Percentiles rank a stretch among this genome's conserved stretches.
Conservation (phyloP, 64 coral and sea anemone genomes). For the Pocillopora damicornis region DNA sequence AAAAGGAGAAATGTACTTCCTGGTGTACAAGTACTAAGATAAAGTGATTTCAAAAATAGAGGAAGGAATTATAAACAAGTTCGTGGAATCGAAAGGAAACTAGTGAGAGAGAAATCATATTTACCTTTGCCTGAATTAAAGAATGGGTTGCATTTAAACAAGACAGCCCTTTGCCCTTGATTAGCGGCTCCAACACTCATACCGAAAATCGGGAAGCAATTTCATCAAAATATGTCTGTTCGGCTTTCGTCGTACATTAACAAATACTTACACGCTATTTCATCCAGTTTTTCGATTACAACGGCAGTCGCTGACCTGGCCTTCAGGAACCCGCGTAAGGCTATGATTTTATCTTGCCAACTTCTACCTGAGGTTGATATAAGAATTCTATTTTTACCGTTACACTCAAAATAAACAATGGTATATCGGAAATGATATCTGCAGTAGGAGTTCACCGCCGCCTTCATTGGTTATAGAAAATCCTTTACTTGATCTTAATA, state of each 20-base stretch:
- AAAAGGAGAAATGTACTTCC: neutral
- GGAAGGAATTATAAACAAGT: no score
- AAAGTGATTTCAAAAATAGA: no score
- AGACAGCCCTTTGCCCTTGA: no score
- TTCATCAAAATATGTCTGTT: no score
- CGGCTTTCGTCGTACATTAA: no score
- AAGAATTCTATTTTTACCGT: neutral
- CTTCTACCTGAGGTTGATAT: conserved; percentile 43
- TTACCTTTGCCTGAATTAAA: no score
- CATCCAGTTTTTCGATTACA: conserved; percentile 74
- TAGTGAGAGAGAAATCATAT: no score
- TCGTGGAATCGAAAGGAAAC: no score
- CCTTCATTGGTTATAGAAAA: neutral
- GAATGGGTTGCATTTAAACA: no score
- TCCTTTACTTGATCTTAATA: neutral
- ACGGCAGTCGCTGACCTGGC: conserved; percentile 58
- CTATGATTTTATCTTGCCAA: conserved; percentile 73
- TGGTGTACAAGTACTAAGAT: neutral
- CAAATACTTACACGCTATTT: conserved; percentile 72
- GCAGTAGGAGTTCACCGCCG: neutral
- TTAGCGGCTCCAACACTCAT: no score
- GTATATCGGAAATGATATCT: neutral
- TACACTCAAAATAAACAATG: neutral
- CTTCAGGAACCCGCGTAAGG: conserved; percentile 36
- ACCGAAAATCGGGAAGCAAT: no score